Percentiles rank a stretch among this genome's conserved stretches.
Evolutionary conservation across 2,888 invertebrate species (phyloP).

Genomic region (Aethes cnicana): DNA sequence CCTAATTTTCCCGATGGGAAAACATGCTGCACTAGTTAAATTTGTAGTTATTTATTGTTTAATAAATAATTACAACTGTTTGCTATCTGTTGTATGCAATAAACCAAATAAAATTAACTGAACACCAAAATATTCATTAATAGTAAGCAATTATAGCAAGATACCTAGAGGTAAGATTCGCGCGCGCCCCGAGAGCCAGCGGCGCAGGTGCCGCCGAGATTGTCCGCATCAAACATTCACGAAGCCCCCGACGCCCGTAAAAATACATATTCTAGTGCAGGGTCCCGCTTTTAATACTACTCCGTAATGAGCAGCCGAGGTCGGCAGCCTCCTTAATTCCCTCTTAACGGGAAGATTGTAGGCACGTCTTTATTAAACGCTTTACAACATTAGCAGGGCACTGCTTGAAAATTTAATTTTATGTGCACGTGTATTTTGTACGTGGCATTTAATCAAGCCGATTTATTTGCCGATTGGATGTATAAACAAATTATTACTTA

Average conservation of each 20-base stretch:
- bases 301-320: constrained; percentile 73
- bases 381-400: constrained; percentile 54
- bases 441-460: too few relatives aligned
- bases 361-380: constrained; percentile 63
- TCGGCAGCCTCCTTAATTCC: constrained; percentile 75
- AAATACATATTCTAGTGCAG: constrained; percentile 79
- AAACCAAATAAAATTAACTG: too few relatives aligned
- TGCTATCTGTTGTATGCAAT: too few relatives aligned
- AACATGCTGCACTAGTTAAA: too few relatives aligned
- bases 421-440: constrained; percentile 15
- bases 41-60: too few relatives aligned
- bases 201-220: constrained; percentile 57
- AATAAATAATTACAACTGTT: too few relatives aligned
- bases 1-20: too few relatives aligned
- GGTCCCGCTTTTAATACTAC: constrained; percentile 74
- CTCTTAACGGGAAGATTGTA: constrained; percentile 66
- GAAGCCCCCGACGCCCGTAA: constrained; percentile 70
- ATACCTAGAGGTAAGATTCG: too few relatives aligned
- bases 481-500: too few relatives aligned
- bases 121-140: too few relatives aligned
- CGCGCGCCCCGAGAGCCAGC: constrained; percentile 40
- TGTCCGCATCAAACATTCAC: constrained; percentile 76
- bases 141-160: too few relatives aligned
- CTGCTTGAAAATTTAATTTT: constrained; percentile 46
- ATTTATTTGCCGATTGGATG: too few relatives aligned